Base-by-base conservation (phyloP, 2,113 vertebrate genomes). In the Sialia sialis region DNA sequence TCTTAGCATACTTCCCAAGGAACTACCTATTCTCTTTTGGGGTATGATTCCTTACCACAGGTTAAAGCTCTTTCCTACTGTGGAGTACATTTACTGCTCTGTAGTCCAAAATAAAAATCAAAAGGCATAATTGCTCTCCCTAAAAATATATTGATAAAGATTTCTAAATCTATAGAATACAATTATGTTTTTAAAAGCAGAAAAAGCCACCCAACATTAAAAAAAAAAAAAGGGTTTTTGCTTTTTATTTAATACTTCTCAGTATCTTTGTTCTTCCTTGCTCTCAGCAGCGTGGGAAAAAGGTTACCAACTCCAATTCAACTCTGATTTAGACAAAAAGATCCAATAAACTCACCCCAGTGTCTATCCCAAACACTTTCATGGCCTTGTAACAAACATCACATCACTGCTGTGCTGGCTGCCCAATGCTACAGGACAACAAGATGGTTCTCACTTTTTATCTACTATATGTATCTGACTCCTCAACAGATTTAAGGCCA, bases 301-400 rank as follows among this genome's bases (percentile, higher is more conserved):
- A 97, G 54, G 79, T 95, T 89, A 96, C n/a, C 8, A 74, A 4
- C 21, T 79, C 62, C 43, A 90, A 32, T 69, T 93, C 39, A 90
- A 41, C 58, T 86, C 25, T 13, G 48, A 39, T 73, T 41, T 60
- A 83, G 26, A 76, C 76, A 96, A 95, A 75, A 32, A 92, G 73
- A 72, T 51, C 12, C 43, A 76, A 34, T 78, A 83, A 91, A 87
- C 62, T 85, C 49, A 38, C 38, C 39, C 70, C 52, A 51, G 7
- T 60, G 62, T 55, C 36, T 75, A 11, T 7, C 51, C 39, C 17
- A 90, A 18, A 79, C 25, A 48, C 32, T 43, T 84, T n/a, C 34
- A 83, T 32, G 66, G 43, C 27, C 49, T 16, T 56, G 18, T 49
- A 90, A 51, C 36, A 89, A 68, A 69, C 15, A 63, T 58, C n/a